Base-by-base conservation (phyloP, 2,113 vertebrate species). In the Zapornia atra region DNA sequence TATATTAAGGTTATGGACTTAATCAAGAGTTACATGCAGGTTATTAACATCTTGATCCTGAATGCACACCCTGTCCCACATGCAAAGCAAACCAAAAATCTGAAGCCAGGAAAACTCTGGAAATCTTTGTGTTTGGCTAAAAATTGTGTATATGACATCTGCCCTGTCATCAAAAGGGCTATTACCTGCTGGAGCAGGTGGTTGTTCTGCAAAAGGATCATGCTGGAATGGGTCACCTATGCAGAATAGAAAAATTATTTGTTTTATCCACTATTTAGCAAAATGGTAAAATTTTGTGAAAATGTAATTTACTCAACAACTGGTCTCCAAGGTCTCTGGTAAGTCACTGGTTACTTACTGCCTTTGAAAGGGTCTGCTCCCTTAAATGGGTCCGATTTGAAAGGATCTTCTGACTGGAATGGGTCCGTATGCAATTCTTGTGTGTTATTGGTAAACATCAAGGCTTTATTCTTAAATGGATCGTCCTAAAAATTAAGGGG, bases 401-500 rank as follows among this genome's bases (percentile, higher is more conserved):
- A 99, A 50, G 99, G 99, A 97, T 99, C 99, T 95, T 99, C 99
- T 5, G 99, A 98, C 96, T 99, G 99, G 97, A 99, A 99, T 38
- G 99, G 99, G 94, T 99, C 99, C 28, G 98, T 86, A 38, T 98
- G 99, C 90, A 99, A 89, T 44, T 99, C 99, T 50, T 98, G 99
- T 13, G 98, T 92, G 36, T 97, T 98, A 94, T 95, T 98, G 97
- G 98, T 98, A 95, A 99, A 99, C 89, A 99, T 96, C 69, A 98
- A 98, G 40, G 98, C 97, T 97, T 99, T 99, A 84, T 98, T 99
- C 98, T 99, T 99, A 97, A 99, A 99, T 3, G 99, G 99, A 91
- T 99, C 99, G 18, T 99, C 99, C 99, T 99, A 91, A 75, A 96
- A 92, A 81, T 71, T 56, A 75, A 91, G 71, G 70, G 89, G 34